Conservation (phyloP, 2,888 invertebrate genomes). For the Xestia ashworthii region DNA sequence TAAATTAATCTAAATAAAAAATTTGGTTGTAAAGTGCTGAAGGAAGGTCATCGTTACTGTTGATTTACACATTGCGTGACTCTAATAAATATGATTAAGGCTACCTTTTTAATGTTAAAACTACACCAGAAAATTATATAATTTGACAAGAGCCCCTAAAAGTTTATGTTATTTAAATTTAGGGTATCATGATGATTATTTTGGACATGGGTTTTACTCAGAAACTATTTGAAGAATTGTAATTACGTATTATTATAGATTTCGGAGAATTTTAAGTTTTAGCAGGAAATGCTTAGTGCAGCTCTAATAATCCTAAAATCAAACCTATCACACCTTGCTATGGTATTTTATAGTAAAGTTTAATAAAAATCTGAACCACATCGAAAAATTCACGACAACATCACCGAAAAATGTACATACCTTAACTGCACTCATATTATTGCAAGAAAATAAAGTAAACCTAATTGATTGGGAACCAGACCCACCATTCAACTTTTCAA, state of each 20-base stretch:
- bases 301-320: not conserved
- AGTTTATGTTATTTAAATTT: constrained; percentile 53
- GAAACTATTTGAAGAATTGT: constrained; percentile 26
- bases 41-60: constrained; percentile 52
- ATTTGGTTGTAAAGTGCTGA: constrained; percentile 27
- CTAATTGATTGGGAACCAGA: not conserved
- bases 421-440: not conserved
- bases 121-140: constrained; percentile 59
- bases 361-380: not conserved
- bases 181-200: constrained; percentile 33
- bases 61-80: constrained; percentile 62
- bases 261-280: constrained; percentile 1
- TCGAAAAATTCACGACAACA: not conserved
- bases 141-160: constrained; percentile 49
- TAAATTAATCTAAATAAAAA: constrained; percentile 37
- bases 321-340: not conserved
- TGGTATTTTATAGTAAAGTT: not conserved
- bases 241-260: not conserved
- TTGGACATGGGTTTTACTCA: constrained; percentile 29
- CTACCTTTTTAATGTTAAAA: constrained; percentile 51
- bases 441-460: not conserved
- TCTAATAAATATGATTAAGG: constrained; percentile 62
- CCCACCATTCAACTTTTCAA: not conserved
- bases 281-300: not conserved
- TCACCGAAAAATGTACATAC: not conserved